Conservation (phyloP, 92 coral and sea anemone genomes). For the Zoanthus solanderi region DNA sequence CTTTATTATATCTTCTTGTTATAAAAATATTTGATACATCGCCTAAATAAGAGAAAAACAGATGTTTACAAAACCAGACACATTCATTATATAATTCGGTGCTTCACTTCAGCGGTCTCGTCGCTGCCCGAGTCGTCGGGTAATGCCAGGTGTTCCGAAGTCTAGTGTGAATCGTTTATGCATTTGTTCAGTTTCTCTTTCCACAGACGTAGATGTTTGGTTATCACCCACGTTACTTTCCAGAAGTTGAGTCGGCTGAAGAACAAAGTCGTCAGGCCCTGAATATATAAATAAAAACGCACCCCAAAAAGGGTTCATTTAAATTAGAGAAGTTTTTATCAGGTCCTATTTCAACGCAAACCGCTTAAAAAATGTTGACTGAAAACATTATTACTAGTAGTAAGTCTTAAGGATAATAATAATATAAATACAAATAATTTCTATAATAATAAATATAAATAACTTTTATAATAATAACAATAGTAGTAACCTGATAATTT, state of each 20-base stretch:
- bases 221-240: background rate
- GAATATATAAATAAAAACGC: background rate
- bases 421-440: too few relatives aligned
- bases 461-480: too few relatives aligned
- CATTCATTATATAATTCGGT: background rate
- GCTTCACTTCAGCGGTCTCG: background rate
- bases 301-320: background rate
- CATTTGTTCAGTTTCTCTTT: slow-evolving; percentile 39
- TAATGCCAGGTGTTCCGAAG: slow-evolving; percentile 78
- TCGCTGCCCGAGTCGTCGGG: slow-evolving; percentile 68
- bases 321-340: background rate
- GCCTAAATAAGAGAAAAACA: background rate
- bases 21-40: background rate
- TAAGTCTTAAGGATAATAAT: too few relatives aligned
- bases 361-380: background rate
- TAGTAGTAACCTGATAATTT: too few relatives aligned
- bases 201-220: slow-evolving; percentile 14
- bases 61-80: background rate
- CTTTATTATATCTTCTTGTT: too few relatives aligned
- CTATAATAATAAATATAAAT: too few relatives aligned
- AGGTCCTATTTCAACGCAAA: too few relatives aligned
- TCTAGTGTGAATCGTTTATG: slow-evolving; percentile 70
- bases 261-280: slow-evolving; percentile 41
- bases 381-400: too few relatives aligned
- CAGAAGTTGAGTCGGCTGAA: slow-evolving; percentile 42